Conservation (phyloP, 2,113 vertebrate genomes). For the Pomatorhinus ruficollis region DNA sequence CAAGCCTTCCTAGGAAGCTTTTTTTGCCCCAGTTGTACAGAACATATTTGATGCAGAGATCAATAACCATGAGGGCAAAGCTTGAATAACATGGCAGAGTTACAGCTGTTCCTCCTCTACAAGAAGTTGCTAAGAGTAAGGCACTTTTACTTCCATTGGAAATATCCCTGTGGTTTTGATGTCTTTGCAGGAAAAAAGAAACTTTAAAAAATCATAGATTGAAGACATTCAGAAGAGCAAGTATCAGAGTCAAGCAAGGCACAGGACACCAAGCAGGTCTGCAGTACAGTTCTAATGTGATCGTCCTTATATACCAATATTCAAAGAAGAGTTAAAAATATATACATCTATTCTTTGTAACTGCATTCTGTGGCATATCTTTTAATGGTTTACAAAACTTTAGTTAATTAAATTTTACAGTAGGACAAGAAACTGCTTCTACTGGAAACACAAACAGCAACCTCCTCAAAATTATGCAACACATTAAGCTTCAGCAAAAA, state of each 20-base stretch:
- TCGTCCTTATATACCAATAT: not conserved
- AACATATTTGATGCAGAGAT: not conserved
- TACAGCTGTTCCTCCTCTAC: not conserved
- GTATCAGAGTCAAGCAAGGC: not conserved
- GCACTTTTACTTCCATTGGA: not conserved
- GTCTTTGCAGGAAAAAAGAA: not conserved
- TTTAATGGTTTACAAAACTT: not conserved
- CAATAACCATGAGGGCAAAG: not conserved
- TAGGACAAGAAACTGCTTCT: constrained; percentile 1
- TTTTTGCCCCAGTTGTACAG: not conserved
- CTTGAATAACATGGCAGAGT: not conserved
- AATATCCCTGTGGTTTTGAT: not conserved
- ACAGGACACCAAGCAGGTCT: not conserved
- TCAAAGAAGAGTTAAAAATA: not conserved
- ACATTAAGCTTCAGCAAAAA: not conserved
- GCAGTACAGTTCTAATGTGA: not conserved
- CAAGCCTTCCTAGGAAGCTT: not conserved
- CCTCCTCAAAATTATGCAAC: not conserved
- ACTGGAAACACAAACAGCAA: not conserved
- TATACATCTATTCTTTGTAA: not conserved
- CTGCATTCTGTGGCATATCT: not conserved
- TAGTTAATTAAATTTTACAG: not conserved
- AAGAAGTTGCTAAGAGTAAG: not conserved
- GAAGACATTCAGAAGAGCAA: not conserved
- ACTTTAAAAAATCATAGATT: not conserved